Evolutionary conservation across 2,797 vertebrate genomes (phyloP).

Genomic region (Eremophila alpestris): DNA sequence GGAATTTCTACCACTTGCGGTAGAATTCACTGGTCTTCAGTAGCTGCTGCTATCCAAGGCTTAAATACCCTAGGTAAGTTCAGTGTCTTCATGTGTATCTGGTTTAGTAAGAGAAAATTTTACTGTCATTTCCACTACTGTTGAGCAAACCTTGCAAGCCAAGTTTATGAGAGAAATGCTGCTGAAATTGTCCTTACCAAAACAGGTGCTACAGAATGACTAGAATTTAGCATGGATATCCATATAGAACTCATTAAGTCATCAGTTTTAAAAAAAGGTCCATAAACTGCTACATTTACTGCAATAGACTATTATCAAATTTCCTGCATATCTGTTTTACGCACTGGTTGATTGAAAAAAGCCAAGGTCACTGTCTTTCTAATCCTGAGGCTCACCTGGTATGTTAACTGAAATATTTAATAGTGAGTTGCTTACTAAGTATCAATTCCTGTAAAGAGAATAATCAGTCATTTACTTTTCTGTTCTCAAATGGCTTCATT

Average conservation of each 20-base stretch:
- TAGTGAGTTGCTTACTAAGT: background rate
- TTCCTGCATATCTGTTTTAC: background rate
- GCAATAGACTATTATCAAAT: background rate
- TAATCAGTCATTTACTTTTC: background rate
- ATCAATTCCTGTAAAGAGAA: background rate
- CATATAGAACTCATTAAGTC: background rate
- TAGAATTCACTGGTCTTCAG: background rate
- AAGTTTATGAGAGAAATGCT: background rate
- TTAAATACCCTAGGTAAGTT: background rate
- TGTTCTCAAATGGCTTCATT: background rate
- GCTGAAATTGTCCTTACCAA: background rate
- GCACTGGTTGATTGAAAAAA: background rate
- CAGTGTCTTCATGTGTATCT: background rate
- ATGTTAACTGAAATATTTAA: background rate
- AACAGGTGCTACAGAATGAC: background rate
- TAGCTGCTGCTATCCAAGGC: background rate
- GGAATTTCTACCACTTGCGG: background rate
- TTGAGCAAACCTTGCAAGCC: background rate
- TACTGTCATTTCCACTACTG: background rate
- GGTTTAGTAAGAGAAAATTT: background rate
- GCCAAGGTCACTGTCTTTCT: background rate
- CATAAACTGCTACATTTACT: background rate
- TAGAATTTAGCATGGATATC: background rate
- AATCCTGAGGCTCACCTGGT: background rate
- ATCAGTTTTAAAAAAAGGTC: background rate